A percentile compares a stretch with the other conserved stretches of the same genome.
These are phyloP conservation scores for Diaperis boleti DNA, from an alignment of 2,888 invertebrate genomes.

Conservation along the genomic window DNA sequence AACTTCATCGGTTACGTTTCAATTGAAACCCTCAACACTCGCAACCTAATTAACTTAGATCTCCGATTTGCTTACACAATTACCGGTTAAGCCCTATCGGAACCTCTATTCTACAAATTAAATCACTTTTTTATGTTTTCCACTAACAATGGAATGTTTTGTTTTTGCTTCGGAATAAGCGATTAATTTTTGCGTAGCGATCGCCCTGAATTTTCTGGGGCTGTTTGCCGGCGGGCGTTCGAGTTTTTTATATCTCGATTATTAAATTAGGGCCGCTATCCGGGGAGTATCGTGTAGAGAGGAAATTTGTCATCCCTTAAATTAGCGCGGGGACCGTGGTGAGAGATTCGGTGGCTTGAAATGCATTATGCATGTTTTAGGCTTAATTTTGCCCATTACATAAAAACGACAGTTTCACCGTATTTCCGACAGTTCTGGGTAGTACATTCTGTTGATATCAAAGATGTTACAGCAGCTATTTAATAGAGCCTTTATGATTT, in stretches of 20 bases:
- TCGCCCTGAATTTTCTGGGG: too few species aligned
- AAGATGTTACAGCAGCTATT: too few species aligned
- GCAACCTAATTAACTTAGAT: slow-evolving; percentile 26
- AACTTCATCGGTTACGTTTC: slow-evolving; percentile 21
- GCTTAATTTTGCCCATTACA: slow-evolving; percentile 23
- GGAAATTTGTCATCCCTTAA: slow-evolving; percentile 38
- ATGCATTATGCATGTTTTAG: slow-evolving; percentile 40
- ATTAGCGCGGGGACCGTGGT: slow-evolving; percentile 33
- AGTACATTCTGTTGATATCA: too few species aligned
- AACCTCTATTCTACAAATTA: too few species aligned
- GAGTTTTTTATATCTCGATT: too few species aligned
- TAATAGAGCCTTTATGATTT: too few species aligned
- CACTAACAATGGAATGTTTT: too few species aligned
- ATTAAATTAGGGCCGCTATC: slow-evolving; percentile 33
- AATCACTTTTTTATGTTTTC: too few species aligned
- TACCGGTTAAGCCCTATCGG: neutral
- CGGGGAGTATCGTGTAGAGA: slow-evolving; percentile 31
- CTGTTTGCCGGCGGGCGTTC: too few species aligned
- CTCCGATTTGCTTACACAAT: slow-evolving; percentile 2
- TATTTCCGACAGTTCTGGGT: too few species aligned
- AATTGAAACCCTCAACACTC: slow-evolving; percentile 22
- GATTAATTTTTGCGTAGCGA: too few species aligned
- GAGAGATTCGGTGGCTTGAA: slow-evolving; percentile 28
- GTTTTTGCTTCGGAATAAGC: too few species aligned
- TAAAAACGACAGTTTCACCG: slow-evolving; percentile 23